Base-by-base conservation (phyloP, 2,113 vertebrate genomes). In the Pollimyrus isidori region DNA sequence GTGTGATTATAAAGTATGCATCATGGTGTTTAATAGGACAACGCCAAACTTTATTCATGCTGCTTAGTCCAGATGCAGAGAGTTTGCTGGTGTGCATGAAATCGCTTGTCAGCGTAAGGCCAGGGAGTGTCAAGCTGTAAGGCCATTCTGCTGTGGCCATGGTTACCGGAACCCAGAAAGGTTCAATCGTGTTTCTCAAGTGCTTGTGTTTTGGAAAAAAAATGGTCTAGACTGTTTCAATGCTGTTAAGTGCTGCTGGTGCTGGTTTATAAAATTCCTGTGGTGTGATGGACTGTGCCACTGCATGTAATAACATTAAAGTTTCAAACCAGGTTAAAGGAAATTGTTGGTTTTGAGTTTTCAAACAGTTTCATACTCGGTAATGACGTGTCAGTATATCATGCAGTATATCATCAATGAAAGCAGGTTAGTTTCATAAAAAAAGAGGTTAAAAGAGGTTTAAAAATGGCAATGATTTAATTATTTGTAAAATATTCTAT, bases 301-400 rank as follows among this genome's bases (percentile, higher is more conserved):
- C 90, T 95, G 95, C 95, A 96, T 96, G 96, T 92, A 96, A 95
- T 96, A 96, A 95, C 95, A 86, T 92, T 73, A 86, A 76, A 88
- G 83, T 80, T 87, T 50, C 11, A 87, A 87, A 42, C 23, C 7
- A 45, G 53, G 73, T 87, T 10, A 58, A 87, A 53, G 21, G 39
- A 45, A n/a, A 62, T 53, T 30, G 87, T 23, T 26, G 50, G 85
- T 87, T 26, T 21, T 45, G 87, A 19, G 42, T 19, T 52, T 35
- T 50, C 53, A 62, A 2, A 62, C 35, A 50, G 35, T 35, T 46
- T 46, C 26, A 17, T 42, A 45, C 39, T 39, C n/a, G 15, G 3
- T 65, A 45, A 65, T 87, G 19, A 87, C n/a, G 39, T 86, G 19
- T 84, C 80, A 83, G 80, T 83, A 21, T 83, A 19, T 53, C 48